Conservation (phyloP, 2,888 invertebrate species). For the Cheilosia vulpina region DNA sequence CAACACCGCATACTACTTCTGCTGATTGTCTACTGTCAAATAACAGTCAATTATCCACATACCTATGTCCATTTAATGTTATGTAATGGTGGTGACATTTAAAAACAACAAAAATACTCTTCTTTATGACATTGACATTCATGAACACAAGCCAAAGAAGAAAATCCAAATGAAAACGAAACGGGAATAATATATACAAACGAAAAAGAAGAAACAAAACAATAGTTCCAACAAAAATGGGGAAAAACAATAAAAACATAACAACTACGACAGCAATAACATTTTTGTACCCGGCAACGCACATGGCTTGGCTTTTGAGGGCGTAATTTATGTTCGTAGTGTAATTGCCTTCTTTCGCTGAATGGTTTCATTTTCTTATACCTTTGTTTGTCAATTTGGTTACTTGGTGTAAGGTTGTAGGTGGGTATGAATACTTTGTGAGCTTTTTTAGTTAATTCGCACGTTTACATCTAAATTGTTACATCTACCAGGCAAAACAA, state of each 20-base stretch:
- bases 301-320: conserved; percentile 8
- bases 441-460: conserved; percentile 1
- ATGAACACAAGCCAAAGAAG: conserved; percentile 7
- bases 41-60: conserved; percentile 4
- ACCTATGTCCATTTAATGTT: conserved; percentile 16
- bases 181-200: not conserved
- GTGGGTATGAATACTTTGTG: conserved; percentile 8
- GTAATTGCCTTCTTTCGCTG: conserved; percentile 30
- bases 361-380: conserved; percentile 8
- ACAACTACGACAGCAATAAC: conserved; percentile 20
- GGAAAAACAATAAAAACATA: conserved; percentile 1
- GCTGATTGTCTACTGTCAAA: conserved; percentile 16
- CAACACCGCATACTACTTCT: not conserved
- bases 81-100: conserved; percentile 37
- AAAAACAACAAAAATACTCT: not conserved
- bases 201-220: conserved; percentile 5
- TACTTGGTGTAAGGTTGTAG: not conserved
- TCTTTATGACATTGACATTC: conserved; percentile 52
- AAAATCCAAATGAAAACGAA: conserved; percentile 23
- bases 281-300: conserved; percentile 24
- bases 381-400: not conserved
- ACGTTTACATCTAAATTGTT: conserved; percentile 17
- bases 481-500: conserved; percentile 60
- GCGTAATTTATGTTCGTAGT: conserved; percentile 14
- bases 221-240: conserved; percentile 18